A percentile compares a stretch with the other conserved stretches of the same genome.
Evolutionary conservation across 2,888 invertebrate genomes (phyloP).

Genomic region (Agonopterix subpropinquella): DNA sequence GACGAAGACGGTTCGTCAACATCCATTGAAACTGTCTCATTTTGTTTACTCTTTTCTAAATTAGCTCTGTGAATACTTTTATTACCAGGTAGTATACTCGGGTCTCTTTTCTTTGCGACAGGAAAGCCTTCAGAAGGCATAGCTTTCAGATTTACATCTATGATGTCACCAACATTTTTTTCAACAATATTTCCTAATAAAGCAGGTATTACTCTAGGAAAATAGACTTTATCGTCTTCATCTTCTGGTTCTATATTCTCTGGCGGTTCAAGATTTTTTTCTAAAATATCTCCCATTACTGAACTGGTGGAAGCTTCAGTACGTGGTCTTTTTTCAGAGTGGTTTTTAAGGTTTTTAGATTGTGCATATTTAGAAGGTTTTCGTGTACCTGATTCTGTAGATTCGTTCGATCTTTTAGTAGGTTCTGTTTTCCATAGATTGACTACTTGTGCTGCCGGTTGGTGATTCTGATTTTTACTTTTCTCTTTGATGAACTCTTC

Average conservation of each 20-base stretch:
- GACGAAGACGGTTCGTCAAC: slow-evolving; percentile 28
- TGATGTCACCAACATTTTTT: slow-evolving; percentile 39
- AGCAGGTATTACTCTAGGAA: slow-evolving; percentile 56
- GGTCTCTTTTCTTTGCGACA: slow-evolving; percentile 54
- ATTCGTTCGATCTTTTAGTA: slow-evolving; percentile 27
- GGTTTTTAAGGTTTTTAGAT: slow-evolving; percentile 45
- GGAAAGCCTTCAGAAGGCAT: slow-evolving; percentile 71
- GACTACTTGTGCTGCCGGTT: slow-evolving; percentile 79
- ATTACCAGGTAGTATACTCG: slow-evolving; percentile 28
- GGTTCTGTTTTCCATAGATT: slow-evolving; percentile 48
- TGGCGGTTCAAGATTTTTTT: slow-evolving; percentile 36
- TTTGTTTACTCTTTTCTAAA: slow-evolving; percentile 52
- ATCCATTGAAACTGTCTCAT: slow-evolving; percentile 33
- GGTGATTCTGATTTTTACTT: slow-evolving; percentile 65
- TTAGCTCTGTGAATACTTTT: slow-evolving; percentile 52
- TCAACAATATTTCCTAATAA: slow-evolving; percentile 76
- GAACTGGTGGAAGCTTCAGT: slow-evolving; percentile 24
- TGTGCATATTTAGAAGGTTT: slow-evolving; percentile 64
- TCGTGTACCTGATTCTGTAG: slow-evolving; percentile 19
- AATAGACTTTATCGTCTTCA: slow-evolving; percentile 54
- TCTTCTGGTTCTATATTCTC: slow-evolving; percentile 10
- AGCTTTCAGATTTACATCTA: slow-evolving; percentile 25
- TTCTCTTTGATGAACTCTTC: slow-evolving; percentile 79
- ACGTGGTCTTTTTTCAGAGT: slow-evolving; percentile 56
- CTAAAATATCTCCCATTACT: slow-evolving; percentile 46